Percentiles rank a stretch among this genome's conserved stretches.
phyloP scores from a whole-genome alignment of 2,888 invertebrate genomes.

The Scrobipalpa costella region DNA sequence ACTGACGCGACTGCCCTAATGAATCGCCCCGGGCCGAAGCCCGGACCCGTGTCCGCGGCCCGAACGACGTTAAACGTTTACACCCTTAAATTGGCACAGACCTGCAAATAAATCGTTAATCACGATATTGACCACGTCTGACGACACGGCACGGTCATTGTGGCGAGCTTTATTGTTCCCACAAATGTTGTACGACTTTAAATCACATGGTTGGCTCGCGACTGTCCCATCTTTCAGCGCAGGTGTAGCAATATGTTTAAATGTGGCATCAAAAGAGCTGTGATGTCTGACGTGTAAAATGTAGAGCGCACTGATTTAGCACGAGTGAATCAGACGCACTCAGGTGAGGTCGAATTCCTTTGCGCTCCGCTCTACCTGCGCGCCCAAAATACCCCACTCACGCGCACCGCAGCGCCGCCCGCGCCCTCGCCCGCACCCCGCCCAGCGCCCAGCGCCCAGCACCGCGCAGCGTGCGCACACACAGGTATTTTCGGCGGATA shows the following conservation, averaged over 20 bases:
- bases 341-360: slow-evolving; percentile 80
- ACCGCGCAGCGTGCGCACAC: slow-evolving; percentile 42
- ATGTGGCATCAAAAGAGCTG: slow-evolving; percentile 51
- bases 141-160: slow-evolving; percentile 34
- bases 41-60: slow-evolving; percentile 70
- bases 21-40: slow-evolving; percentile 75
- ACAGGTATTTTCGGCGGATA: slow-evolving; percentile 56
- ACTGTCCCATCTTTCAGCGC: slow-evolving; percentile 28
- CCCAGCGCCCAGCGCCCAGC: slow-evolving; percentile 40
- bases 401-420: slow-evolving; percentile 50
- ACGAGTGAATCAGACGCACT: slow-evolving; percentile 72
- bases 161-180: slow-evolving; percentile 34
- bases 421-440: slow-evolving; percentile 37
- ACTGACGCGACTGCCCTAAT: slow-evolving; percentile 76
- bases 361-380: slow-evolving; percentile 72
- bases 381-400: slow-evolving; percentile 71
- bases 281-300: slow-evolving; percentile 59
- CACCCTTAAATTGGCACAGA: slow-evolving; percentile 66
- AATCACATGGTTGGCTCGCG: slow-evolving; percentile 6
- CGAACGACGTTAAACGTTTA: slow-evolving; percentile 70
- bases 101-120: slow-evolving; percentile 74
- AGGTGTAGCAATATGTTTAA: slow-evolving; percentile 41
- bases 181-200: slow-evolving; percentile 23
- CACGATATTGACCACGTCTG: slow-evolving; percentile 51
- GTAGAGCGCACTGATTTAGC: slow-evolving; percentile 74